A percentile compares a stretch with the other conserved stretches of the same genome.
phyloP scores from a whole-genome alignment of 2,888 invertebrate species.

The Ornithoptera priamus region DNA sequence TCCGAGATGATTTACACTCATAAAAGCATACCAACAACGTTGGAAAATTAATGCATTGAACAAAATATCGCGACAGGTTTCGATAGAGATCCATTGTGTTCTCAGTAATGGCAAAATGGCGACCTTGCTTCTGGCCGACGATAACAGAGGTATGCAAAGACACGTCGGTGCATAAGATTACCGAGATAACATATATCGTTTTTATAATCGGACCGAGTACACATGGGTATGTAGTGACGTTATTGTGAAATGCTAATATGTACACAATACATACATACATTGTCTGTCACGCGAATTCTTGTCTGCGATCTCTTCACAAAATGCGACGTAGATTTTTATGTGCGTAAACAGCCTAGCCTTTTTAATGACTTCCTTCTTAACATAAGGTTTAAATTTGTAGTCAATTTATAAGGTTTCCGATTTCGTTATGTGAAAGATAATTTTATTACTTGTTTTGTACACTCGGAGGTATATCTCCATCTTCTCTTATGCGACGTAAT shows the following conservation, averaged over 20 bases:
- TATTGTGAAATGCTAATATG: conserved; percentile 30
- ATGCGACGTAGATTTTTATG: conserved; percentile 21
- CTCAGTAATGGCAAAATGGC: conserved; percentile 26
- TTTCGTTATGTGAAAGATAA: neutral
- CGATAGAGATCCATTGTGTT: conserved; percentile 27
- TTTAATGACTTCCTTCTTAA: conserved; percentile 7
- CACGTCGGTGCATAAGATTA: conserved; percentile 58
- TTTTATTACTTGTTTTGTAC: neutral
- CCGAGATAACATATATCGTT: conserved; percentile 49
- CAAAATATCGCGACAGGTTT: conserved; percentile 14
- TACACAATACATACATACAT: conserved; percentile 23
- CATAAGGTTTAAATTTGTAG: neutral
- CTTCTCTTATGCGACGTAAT: neutral
- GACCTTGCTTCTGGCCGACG: conserved; percentile 54
- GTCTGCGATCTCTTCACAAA: conserved; percentile 7
- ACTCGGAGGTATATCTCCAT: neutral
- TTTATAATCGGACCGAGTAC: conserved; percentile 39
- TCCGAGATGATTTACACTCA: neutral
- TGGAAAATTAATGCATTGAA: conserved; percentile 22
- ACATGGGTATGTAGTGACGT: conserved; percentile 26
- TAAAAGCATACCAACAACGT: neutral
- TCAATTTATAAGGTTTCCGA: neutral
- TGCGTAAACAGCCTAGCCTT: conserved; percentile 18
- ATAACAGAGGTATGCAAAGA: conserved; percentile 54
- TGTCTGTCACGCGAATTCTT: conserved; percentile 18